phyloP scores from a whole-genome alignment of 1,140 invertebrate genomes.

The Goniozus legneri region DNA sequence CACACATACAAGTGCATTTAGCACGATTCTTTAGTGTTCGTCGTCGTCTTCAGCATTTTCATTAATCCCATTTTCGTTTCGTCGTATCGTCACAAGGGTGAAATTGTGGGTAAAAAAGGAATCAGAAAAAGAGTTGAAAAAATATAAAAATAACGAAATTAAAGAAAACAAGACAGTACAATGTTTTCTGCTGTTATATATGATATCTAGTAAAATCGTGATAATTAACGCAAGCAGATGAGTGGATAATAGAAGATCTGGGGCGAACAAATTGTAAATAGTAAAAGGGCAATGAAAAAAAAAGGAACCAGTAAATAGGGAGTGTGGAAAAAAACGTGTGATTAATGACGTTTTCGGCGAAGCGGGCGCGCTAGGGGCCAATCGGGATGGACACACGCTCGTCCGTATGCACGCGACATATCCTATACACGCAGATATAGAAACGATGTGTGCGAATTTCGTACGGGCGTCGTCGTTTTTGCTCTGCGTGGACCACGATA shows the following conservation, averaged over 20 bases:
- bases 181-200: not conserved
- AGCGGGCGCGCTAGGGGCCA: constrained; percentile 17
- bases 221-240: constrained; percentile 37
- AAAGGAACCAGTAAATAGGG: constrained; percentile 7
- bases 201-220: constrained; percentile 6
- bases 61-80: constrained; percentile 31
- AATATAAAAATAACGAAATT: not conserved
- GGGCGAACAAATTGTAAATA: constrained; percentile 37
- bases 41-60: constrained; percentile 28
- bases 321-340: constrained; percentile 18
- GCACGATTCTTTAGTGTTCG: constrained; percentile 18
- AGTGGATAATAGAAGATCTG: constrained; percentile 37
- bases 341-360: constrained; percentile 41
- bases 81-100: constrained; percentile 12
- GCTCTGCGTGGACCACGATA: constrained; percentile 28
- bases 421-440: not conserved
- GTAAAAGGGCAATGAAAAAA: constrained; percentile 31
- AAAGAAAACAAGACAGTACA: not conserved
- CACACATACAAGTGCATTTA: constrained; percentile 32
- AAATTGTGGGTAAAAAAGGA: constrained; percentile 1
- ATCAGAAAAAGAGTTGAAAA: not conserved
- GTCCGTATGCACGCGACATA: constrained; percentile 1
- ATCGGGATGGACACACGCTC: constrained; percentile 22
- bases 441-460: constrained; percentile 12
- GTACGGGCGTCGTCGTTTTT: not conserved